These are phyloP conservation scores for Platyura marginata DNA, from an alignment of 1,140 invertebrate species.

Conservation along the genomic window DNA sequence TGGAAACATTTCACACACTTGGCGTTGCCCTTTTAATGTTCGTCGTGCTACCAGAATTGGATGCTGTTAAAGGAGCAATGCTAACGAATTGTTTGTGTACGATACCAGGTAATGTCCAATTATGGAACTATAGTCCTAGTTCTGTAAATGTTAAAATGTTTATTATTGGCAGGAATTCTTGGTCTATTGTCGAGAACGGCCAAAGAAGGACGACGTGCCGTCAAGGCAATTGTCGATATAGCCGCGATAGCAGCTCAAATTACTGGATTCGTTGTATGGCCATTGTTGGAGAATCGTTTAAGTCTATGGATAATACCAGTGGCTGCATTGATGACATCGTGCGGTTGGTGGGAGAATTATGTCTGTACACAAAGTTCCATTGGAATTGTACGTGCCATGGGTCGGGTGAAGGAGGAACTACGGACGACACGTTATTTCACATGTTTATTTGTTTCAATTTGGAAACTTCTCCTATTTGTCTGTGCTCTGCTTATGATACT, in stretches of 20 bases:
- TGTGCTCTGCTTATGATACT: constrained; percentile 51
- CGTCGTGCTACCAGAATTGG: constrained; percentile 71
- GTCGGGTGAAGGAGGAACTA: constrained; percentile 63
- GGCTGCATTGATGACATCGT: constrained; percentile 64
- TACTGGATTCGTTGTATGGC: constrained; percentile 80
- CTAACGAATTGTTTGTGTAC: constrained; percentile 86
- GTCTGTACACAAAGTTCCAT: constrained; percentile 61
- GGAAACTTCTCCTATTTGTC: constrained; percentile 73
- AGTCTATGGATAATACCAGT: constrained; percentile 70
- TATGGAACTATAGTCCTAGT: neutral
- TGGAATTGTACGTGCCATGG: constrained; percentile 59
- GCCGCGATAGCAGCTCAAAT: constrained; percentile 67
- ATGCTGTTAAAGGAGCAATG: constrained; percentile 85
- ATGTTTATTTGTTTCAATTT: constrained; percentile 72
- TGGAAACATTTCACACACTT: constrained; percentile 72
- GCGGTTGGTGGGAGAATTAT: constrained; percentile 96
- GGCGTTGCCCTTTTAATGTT: constrained; percentile 74
- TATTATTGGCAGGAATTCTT: constrained; percentile 22
- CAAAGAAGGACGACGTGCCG: constrained; percentile 56
- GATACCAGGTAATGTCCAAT: constrained; percentile 48
- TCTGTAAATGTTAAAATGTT: neutral
- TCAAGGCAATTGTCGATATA: constrained; percentile 67
- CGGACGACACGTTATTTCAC: constrained; percentile 67
- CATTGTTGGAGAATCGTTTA: constrained; percentile 48
- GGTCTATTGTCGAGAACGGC: constrained; percentile 60